phyloP scores from a whole-genome alignment of 2,797 vertebrate genomes.

The Chaenodraco wilsoni region DNA sequence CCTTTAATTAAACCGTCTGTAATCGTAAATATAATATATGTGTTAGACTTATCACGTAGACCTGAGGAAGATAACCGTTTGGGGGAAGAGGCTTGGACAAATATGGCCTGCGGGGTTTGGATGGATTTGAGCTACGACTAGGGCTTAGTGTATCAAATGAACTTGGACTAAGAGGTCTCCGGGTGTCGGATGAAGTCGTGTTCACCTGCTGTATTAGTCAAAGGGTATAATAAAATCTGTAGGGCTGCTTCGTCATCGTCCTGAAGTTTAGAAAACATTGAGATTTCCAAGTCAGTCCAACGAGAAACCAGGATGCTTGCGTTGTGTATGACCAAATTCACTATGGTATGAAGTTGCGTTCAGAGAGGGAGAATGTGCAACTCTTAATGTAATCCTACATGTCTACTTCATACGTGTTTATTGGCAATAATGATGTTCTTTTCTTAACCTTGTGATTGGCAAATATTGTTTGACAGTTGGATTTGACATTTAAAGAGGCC shows the following conservation, averaged over 20 bases:
- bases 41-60: slow-evolving; percentile 7
- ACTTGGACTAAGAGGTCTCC: neutral
- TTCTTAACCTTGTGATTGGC: neutral
- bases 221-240: neutral
- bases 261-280: slow-evolving; percentile 21
- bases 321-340: neutral
- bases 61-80: neutral
- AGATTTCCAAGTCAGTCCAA: neutral
- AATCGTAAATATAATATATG: slow-evolving; percentile 35
- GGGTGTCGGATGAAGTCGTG: neutral
- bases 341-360: neutral
- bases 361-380: neutral
- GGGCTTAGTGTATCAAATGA: neutral
- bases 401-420: neutral
- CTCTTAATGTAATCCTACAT: neutral
- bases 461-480: neutral
- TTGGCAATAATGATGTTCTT: neutral
- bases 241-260: slow-evolving; percentile 83
- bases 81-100: neutral
- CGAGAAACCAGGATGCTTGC: neutral
- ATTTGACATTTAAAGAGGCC: too few species aligned
- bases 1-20: slow-evolving; percentile 38
- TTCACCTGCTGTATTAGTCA: neutral
- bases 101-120: neutral
- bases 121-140: neutral